Evolutionary conservation across 2,797 vertebrate species (phyloP).

Genomic region (Tympanoctomys barrerae): DNA sequence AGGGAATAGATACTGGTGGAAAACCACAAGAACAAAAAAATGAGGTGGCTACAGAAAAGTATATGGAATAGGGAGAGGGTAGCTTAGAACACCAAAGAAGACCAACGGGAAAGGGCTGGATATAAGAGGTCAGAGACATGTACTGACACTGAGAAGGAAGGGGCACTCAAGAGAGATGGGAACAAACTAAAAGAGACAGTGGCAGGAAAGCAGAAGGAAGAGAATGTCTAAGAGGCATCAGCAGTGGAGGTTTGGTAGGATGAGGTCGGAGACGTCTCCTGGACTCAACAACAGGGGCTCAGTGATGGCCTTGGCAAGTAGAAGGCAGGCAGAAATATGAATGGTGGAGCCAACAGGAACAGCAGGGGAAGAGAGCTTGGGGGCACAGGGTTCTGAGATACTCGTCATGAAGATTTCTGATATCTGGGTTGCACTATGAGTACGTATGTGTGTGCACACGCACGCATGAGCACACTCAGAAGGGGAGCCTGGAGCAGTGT

Average conservation of each 20-base stretch:
- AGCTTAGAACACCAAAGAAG: not conserved
- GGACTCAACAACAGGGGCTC: not conserved
- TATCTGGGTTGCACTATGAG: not conserved
- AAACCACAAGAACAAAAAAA: slow-evolving; percentile 46
- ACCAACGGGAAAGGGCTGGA: not conserved
- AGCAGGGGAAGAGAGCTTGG: not conserved
- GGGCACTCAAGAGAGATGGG: not conserved
- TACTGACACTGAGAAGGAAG: not conserved
- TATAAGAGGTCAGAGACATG: not conserved
- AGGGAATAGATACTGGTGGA: not conserved
- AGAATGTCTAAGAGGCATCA: not conserved
- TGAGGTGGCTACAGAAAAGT: not conserved
- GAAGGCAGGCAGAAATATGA: not conserved
- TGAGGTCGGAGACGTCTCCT: not conserved
- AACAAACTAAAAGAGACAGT: not conserved
- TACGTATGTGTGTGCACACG: not conserved
- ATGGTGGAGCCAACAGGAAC: not conserved
- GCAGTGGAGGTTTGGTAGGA: not conserved
- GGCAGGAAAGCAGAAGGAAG: not conserved
- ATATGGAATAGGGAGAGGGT: not conserved
- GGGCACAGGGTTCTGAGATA: not conserved
- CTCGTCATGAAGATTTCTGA: not conserved
- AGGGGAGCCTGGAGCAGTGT: not conserved
- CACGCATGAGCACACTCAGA: not conserved
- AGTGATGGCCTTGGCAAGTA: not conserved